These are phyloP conservation scores for Aurelia sp. DNA, from an alignment of 30 jellyfish, hydroid and myxozoan genomes.

Conservation along the genomic window DNA sequence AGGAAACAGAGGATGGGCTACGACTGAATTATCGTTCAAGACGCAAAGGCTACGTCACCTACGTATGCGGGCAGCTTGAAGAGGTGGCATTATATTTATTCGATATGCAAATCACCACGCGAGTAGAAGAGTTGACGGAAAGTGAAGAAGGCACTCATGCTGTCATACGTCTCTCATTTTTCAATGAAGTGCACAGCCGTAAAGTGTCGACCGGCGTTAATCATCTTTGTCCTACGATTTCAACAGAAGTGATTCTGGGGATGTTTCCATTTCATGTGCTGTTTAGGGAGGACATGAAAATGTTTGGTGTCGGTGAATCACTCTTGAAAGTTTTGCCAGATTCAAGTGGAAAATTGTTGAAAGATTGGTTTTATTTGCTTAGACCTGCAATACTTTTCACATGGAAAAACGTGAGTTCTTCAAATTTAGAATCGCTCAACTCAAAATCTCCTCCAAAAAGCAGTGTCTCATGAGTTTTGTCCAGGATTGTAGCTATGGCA, in stretches of 20 bases:
- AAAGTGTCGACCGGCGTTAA: constrained; percentile 47
- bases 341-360: constrained; percentile 22
- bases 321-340: constrained; percentile 63
- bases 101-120: constrained; percentile 29
- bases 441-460: no score
- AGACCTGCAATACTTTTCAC: constrained; percentile 61
- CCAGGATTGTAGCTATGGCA: no score
- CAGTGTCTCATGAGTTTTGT: no score
- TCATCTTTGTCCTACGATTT: constrained; percentile 46
- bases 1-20: constrained; percentile 61
- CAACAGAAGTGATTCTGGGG: constrained; percentile 56
- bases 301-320: constrained; percentile 66
- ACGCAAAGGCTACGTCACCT: constrained; percentile 49
- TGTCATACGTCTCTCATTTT: constrained; percentile 24
- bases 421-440: no score
- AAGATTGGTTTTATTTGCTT: constrained; percentile 12
- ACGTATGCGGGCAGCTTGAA: constrained; percentile 68
- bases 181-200: constrained; percentile 20
- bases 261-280: constrained; percentile 74
- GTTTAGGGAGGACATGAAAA: constrained; percentile 48
- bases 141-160: constrained; percentile 46
- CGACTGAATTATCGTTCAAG: constrained; percentile 65
- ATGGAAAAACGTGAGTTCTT: constrained; percentile 58
- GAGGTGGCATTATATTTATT: constrained; percentile 43
- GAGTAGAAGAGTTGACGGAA: constrained; percentile 27